Base-by-base conservation (phyloP, 2,888 invertebrate species). In the Gibbula magus region DNA sequence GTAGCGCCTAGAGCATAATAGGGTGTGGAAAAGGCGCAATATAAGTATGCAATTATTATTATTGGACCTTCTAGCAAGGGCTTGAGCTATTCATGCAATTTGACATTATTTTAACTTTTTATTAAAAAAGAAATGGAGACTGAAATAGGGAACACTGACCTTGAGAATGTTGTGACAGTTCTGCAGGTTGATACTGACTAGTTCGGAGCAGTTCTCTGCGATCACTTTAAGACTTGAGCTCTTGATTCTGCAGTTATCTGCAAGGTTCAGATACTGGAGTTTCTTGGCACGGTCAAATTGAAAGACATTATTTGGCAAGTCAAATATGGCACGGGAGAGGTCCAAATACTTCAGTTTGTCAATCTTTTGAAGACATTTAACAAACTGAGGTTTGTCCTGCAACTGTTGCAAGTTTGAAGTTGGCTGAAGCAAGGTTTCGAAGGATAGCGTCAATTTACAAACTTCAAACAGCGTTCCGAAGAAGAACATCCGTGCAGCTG, bases 401-500 rank as follows among this genome's bases (percentile, higher is more conserved):
- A 89, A 82, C 76, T 87, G 87, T 22, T 85, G 83, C 53, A 89
- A 86, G 76, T 89, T 89, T 20, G 89, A 89, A 66, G 88, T 86
- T 0, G 90, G 90, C 83, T 90, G 89, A 32, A 90, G 86, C 25
- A 90, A 78, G 20, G 89, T 89, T 56, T 86, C 83, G 81, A 88
- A 86, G 8, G 83, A 82, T 0, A 89, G 81, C 20, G 87, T 83
- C 25, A 87, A 79, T 80, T 89, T 87, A 77, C 89, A 89, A 16
- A 91, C 86, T 70, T 88, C 89, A 75, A 91, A 85, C 66, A 91
- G 81, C n/a, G 90, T 89, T 35, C 91, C 91, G 79, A 91, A 91
- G 86, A 90, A 92, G 78, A 91, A 90, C 84, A 92, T 89, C 75
- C 91, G 86, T 29, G 92, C 91, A 25, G 90, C 89, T 13, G 91